Evolutionary conservation across 2,113 vertebrate species (phyloP).

Genomic region (Copsychus sechellarum): DNA sequence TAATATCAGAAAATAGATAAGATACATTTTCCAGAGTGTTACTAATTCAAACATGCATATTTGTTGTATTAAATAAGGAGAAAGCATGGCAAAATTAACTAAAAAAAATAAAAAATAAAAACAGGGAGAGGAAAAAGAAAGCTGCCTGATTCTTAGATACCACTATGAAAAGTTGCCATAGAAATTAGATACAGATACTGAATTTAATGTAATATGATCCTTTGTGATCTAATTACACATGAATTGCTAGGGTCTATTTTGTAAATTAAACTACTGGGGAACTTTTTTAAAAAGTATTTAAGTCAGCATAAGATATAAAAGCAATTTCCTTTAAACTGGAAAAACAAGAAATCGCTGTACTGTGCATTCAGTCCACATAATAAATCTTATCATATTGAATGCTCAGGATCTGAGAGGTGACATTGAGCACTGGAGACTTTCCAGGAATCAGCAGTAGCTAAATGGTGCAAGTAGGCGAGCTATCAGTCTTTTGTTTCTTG

Average conservation of each 20-base stretch:
- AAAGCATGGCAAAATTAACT: neutral
- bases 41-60: neutral
- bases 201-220: neutral
- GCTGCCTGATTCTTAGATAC: neutral
- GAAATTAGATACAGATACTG: neutral
- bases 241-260: neutral
- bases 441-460: conserved; percentile 9
- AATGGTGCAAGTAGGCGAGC: neutral
- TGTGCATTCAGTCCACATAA: neutral
- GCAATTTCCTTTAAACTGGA: conserved; percentile 12
- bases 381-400: conserved; percentile 20
- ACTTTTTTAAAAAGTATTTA: neutral
- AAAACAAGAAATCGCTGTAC: neutral
- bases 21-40: neutral
- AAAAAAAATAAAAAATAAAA: neutral
- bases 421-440: conserved; percentile 4
- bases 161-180: neutral
- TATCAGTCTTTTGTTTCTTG: conserved; percentile 27
- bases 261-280: neutral
- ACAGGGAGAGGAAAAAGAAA: neutral
- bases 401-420: neutral
- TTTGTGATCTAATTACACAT: conserved; percentile 1
- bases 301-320: neutral
- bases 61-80: neutral
- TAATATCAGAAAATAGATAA: neutral